These are phyloP conservation scores for Pachyseris speciosa DNA, from an alignment of 64 coral and sea anemone genomes.

Conservation along the genomic window DNA sequence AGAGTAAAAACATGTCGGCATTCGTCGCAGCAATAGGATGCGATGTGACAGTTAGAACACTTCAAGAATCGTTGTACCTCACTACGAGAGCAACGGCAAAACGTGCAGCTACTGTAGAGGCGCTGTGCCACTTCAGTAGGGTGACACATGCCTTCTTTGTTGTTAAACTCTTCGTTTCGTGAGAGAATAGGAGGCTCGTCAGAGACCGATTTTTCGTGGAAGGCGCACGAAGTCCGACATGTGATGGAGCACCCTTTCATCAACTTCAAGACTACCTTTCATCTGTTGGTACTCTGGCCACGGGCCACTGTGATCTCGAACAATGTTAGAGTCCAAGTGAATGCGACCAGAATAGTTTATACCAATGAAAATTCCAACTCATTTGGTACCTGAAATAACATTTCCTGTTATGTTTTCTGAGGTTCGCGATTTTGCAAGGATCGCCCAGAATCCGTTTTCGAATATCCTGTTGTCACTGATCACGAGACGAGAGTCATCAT, in stretches of 20 bases:
- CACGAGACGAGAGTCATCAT: no score
- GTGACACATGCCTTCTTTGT: no score
- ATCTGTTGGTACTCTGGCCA: neutral
- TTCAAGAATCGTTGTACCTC: neutral
- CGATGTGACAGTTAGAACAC: slow-evolving; percentile 46
- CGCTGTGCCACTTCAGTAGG: neutral
- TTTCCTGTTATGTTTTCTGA: slow-evolving; percentile 50
- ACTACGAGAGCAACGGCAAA: slow-evolving; percentile 15
- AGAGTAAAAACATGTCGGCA: no score
- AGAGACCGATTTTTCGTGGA: slow-evolving; percentile 67
- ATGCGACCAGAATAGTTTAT: no score
- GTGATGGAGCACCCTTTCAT: no score
- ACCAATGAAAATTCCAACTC: slow-evolving; percentile 71
- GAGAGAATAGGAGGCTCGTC: slow-evolving; percentile 1
- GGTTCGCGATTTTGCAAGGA: slow-evolving; percentile 27
- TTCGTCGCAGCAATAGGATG: no score
- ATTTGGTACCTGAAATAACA: slow-evolving; percentile 58
- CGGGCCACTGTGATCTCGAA: no score
- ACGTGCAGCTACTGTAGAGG: slow-evolving; percentile 32
- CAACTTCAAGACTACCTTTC: no score
- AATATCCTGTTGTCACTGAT: no score
- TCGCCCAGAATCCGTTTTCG: no score
- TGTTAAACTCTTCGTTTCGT: no score
- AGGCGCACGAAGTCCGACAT: neutral
- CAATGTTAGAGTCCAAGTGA: no score